Percentiles rank a stretch among this genome's conserved stretches.
Evolutionary conservation across 2,797 vertebrate species (phyloP).

Genomic region (Enteromius radiatus): DNA sequence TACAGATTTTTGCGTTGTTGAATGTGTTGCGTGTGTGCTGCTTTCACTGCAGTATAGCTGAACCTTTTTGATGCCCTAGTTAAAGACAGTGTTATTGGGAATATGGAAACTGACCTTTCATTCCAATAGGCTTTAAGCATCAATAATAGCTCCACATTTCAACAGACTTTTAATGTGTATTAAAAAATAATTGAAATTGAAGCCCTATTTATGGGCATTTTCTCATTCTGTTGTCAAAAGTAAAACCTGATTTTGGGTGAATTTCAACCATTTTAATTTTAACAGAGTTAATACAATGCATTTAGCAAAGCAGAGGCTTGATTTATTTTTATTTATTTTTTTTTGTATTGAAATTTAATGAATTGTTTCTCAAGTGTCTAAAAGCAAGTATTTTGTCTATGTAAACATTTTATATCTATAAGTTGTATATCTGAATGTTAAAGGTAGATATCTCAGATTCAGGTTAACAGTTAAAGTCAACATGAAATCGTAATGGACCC

Average conservation of each 20-base stretch:
- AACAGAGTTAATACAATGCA: neutral
- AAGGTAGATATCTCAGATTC: neutral
- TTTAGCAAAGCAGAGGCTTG: neutral
- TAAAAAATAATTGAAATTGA: neutral
- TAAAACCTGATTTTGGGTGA: neutral
- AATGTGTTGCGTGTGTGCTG: neutral
- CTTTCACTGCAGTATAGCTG: neutral
- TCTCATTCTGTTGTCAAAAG: neutral
- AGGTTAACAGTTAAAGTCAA: neutral
- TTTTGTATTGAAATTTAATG: neutral
- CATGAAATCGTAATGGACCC: neutral
- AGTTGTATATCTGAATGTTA: neutral
- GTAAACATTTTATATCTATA: neutral
- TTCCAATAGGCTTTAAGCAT: neutral
- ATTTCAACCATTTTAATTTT: neutral
- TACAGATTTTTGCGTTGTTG: neutral
- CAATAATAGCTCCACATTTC: neutral
- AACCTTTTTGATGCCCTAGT: neutral
- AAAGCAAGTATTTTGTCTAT: neutral
- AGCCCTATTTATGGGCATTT: neutral
- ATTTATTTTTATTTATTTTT: too few species aligned
- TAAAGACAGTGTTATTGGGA: neutral
- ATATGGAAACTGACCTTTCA: neutral
- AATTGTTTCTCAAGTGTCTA: neutral
- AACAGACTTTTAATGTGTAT: neutral